phyloP scores from a whole-genome alignment of 1,140 invertebrate species.

The Cotesia glomerata region DNA sequence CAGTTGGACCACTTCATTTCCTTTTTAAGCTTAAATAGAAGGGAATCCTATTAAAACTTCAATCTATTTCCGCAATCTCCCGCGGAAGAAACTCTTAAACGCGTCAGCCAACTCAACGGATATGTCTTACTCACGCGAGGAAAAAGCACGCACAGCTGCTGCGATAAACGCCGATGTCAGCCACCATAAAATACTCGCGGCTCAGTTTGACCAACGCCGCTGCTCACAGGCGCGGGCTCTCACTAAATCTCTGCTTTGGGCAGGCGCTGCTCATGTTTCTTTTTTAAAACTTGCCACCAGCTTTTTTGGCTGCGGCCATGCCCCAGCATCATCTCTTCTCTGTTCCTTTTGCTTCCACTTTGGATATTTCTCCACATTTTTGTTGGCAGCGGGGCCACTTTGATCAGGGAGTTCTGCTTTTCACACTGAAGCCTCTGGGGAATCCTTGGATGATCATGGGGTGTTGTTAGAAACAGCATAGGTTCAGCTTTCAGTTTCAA shows the following conservation, averaged over 20 bases:
- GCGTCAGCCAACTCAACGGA: constrained; percentile 78
- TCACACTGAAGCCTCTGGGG: too few relatives aligned
- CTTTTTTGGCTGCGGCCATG: constrained; percentile 62
- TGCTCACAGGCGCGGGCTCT: constrained; percentile 75
- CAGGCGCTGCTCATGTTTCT: constrained; percentile 81
- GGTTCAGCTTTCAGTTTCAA: too few relatives aligned
- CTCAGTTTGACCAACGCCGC: constrained; percentile 79
- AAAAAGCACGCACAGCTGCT: constrained; percentile 91
- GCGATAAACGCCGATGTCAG: too few relatives aligned
- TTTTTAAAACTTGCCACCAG: constrained; percentile 73
- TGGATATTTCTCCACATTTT: too few relatives aligned
- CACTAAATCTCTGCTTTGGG: constrained; percentile 77
- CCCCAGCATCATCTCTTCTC: constrained; percentile 60
- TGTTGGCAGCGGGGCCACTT: too few relatives aligned
- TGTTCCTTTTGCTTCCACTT: too few relatives aligned
- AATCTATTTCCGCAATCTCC: constrained; percentile 84
- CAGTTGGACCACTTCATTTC: constrained; percentile 78
- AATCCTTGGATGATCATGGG: too few relatives aligned
- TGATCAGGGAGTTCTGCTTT: too few relatives aligned
- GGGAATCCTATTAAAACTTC: constrained; percentile 80
- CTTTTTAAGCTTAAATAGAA: constrained; percentile 75
- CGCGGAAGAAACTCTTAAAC: constrained; percentile 89
- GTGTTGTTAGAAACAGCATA: too few relatives aligned
- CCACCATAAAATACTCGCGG: too few relatives aligned
- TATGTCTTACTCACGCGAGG: constrained; percentile 84